Evolutionary conservation across 1,140 invertebrate genomes (phyloP), one percentile per base, ranked within the genome.

Genomic region (Pseudomyrmex cubaensis): DNA sequence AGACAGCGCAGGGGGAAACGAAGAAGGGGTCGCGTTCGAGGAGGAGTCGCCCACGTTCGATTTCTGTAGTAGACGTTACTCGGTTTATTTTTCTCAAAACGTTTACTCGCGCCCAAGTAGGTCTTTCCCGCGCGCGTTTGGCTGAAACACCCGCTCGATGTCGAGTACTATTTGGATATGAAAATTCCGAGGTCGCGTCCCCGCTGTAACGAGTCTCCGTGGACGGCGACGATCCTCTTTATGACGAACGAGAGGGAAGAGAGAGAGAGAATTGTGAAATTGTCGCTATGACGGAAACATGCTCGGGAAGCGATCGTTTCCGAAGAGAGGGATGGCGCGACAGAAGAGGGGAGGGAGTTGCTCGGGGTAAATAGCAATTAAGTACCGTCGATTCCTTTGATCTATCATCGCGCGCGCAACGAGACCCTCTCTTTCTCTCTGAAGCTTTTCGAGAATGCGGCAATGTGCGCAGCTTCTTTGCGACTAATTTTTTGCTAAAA

Each of bases 291-390:
- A 76, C 25, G 12, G 46, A 64, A 64, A 66, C 15, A 25, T 35
- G 35, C 13, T n/a, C 50, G 35, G 7, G 66, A 57, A 70, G 10
- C n/a, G 76, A 72, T 80, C 66, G 69, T 54, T 44, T 66, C 74
- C 4, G 35, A 15, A 50, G 50, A 25, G 35, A 48, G 48, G 77
- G 20, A 10, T 7, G 44, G 15, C 13, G 12, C 50, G 35, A 74
- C 59, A 44, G 25, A 25, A 25, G 25, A 25, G 17, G 20, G 13
- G 25, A 1, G 10, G 13, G 7, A 25, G 25, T 77, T 72, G 66
- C 54, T 67, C 61, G 82, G 85, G 83, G 86, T 89, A 89, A 90
- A 90, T 87, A 90, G 85, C 85, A 90, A 90, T 90, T 89, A 90
- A 82, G 64, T 67, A 50, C 35, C 62, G 50, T 12, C 82, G 83